These are phyloP conservation scores for Heliconius sara DNA, from an alignment of 2,888 invertebrate species.

Conservation along the genomic window DNA sequence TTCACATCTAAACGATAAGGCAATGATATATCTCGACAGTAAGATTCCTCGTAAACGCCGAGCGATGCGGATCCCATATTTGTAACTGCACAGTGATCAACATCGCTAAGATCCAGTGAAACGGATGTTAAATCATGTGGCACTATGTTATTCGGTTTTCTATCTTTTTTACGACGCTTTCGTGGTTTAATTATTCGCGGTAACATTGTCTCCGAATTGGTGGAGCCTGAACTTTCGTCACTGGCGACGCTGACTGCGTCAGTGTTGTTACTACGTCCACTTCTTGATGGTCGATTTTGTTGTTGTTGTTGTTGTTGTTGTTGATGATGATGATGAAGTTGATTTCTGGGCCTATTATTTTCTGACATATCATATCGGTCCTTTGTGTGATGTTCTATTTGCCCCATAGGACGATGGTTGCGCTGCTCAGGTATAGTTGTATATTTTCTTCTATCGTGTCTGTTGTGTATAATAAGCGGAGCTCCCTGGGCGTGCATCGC, in stretches of 20 bases:
- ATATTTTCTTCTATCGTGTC: conserved; percentile 83
- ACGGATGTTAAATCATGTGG: conserved; percentile 74
- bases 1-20: conserved; percentile 77
- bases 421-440: conserved; percentile 73
- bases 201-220: conserved; percentile 88
- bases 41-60: conserved; percentile 78
- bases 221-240: conserved; percentile 89
- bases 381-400: conserved; percentile 64
- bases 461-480: conserved; percentile 90
- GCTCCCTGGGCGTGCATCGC: conserved; percentile 93
- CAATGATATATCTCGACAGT: conserved; percentile 79
- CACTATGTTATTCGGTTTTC: conserved; percentile 87
- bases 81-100: conserved; percentile 76
- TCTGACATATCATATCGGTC: conserved; percentile 72
- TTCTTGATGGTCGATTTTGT: conserved; percentile 71
- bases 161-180: conserved; percentile 94
- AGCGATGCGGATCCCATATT: conserved; percentile 65
- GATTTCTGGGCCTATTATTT: conserved; percentile 71
- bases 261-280: conserved; percentile 83
- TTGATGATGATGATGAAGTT: conserved; percentile 18
- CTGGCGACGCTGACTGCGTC: conserved; percentile 90
- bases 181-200: conserved; percentile 95
- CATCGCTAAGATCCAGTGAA: conserved; percentile 73
- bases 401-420: conserved; percentile 67
- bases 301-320: conserved; percentile 74